Percentiles rank a stretch among this genome's conserved stretches.
Evolutionary conservation across 1,140 invertebrate genomes (phyloP).

Genomic region (Caenorhabditis inopinata): DNA sequence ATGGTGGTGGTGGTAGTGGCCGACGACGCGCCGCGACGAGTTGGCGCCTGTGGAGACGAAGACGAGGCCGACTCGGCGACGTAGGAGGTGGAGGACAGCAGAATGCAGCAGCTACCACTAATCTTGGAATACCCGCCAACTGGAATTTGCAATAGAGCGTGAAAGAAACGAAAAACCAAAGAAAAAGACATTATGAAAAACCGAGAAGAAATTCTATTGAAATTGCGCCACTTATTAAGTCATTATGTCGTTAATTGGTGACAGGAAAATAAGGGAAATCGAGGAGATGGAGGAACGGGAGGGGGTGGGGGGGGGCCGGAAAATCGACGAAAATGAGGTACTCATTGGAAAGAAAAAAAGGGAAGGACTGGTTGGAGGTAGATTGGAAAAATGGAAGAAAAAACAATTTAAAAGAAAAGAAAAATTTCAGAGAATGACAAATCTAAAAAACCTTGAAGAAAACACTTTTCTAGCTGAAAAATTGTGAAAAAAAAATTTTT

Average conservation of each 20-base stretch:
- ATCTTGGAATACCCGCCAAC: constrained; percentile 12
- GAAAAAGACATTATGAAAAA: not conserved
- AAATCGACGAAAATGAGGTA: too few species aligned
- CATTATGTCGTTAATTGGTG: constrained; percentile 1
- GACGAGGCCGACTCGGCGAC: too few species aligned
- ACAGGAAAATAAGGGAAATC: not conserved
- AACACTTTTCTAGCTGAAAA: not conserved
- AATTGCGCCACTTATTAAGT: not conserved
- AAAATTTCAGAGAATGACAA: too few species aligned
- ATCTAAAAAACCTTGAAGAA: too few species aligned
- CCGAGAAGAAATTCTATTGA: not conserved
- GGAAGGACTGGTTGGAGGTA: too few species aligned
- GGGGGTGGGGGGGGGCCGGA: not conserved
- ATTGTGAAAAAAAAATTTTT: not conserved
- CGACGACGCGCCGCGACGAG: not conserved
- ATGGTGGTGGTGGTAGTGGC: not conserved
- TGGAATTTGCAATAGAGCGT: not conserved
- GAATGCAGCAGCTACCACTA: not conserved
- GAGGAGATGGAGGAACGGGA: not conserved
- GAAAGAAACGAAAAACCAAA: too few species aligned
- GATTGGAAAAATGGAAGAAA: too few species aligned
- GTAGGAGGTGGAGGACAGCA: not conserved
- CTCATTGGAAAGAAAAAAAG: too few species aligned
- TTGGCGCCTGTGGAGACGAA: too few species aligned
- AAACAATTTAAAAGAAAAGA: too few species aligned